These are phyloP conservation scores for Shinisaurus crocodilurus DNA, from an alignment of 2,113 vertebrate species.

Conservation along the genomic window DNA sequence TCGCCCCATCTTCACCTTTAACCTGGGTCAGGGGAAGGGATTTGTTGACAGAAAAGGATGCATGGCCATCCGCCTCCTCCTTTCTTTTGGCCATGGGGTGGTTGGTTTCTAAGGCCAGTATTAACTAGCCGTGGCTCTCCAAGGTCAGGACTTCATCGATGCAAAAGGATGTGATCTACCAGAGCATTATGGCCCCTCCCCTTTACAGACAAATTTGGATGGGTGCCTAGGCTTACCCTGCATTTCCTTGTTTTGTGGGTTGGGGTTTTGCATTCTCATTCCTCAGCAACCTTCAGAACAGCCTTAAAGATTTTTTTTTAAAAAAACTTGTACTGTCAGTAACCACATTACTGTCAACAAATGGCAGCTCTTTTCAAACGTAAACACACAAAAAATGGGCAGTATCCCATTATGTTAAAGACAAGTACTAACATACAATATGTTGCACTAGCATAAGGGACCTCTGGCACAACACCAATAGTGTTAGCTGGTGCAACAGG, in stretches of 20 bases:
- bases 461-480: too few relatives aligned
- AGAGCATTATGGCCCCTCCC: background rate
- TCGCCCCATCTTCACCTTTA: too few relatives aligned
- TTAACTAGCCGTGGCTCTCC: background rate
- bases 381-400: too few relatives aligned
- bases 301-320: background rate
- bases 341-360: background rate
- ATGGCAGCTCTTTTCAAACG: background rate
- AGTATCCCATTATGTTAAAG: too few relatives aligned
- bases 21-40: too few relatives aligned
- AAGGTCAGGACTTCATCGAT: background rate
- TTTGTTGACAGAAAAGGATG: too few relatives aligned
- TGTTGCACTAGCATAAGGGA: too few relatives aligned
- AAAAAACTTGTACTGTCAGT: background rate
- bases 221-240: background rate
- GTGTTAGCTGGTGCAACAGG: too few relatives aligned
- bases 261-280: background rate
- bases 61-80: too few relatives aligned
- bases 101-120: background rate
- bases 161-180: too few relatives aligned
- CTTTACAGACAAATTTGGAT: background rate
- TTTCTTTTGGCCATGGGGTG: background rate
- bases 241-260: background rate
- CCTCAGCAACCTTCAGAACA: background rate
- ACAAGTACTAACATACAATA: too few relatives aligned